Evolutionary conservation across 2,113 vertebrate species (phyloP), one percentile per base, ranked within the genome.

Genomic region (Pseudopipra pipra): DNA sequence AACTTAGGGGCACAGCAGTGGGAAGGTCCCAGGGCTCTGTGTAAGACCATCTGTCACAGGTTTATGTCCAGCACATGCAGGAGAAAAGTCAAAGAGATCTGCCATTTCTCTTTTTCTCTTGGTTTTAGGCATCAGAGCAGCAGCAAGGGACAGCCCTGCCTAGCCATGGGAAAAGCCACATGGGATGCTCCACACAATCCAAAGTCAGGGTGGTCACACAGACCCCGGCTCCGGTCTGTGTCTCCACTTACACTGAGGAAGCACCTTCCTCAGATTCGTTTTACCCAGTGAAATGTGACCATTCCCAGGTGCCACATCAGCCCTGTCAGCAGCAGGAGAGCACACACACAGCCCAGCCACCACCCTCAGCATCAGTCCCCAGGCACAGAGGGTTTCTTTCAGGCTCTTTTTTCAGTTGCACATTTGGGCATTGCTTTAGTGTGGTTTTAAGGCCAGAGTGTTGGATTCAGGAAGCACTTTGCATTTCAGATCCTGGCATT

Each of bases 141-240:
- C 54, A 73, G 65, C 35, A 61, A 39, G 28, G 31, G 16, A 12
- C 59, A 77, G 41, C 28, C 25, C 41, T 35, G 21, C 23, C 20
- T 3, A 2, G 3, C 9, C 1, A 0, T 11, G 21, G 49, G 71
- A 63, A 63, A 31, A 76, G 21, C 2, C 55, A 19, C 3, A 0
- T 0, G 12, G 20, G 46, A 28, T 41, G 17, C 9, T 7, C 61
- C 2, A 0, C 2, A 12, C 3, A 0, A 2, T 3, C 44, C 14
- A 54, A 11, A 74, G 18, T 14, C n/a, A 43, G 21, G 25, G 22
- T 4, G 0, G 68, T 2, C 2, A 0, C 8, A 0, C 7, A 0
- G 12, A 17, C 0, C 25, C 35, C 52, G 54, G 62, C 81, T 95
- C 93, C 2, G 5, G 20, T 55, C 56, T 8, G 1, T 5, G 0